Evolutionary conservation across 1,140 invertebrate species (phyloP), one percentile per base, ranked within the genome.

Genomic region (Uloborus diversus): DNA sequence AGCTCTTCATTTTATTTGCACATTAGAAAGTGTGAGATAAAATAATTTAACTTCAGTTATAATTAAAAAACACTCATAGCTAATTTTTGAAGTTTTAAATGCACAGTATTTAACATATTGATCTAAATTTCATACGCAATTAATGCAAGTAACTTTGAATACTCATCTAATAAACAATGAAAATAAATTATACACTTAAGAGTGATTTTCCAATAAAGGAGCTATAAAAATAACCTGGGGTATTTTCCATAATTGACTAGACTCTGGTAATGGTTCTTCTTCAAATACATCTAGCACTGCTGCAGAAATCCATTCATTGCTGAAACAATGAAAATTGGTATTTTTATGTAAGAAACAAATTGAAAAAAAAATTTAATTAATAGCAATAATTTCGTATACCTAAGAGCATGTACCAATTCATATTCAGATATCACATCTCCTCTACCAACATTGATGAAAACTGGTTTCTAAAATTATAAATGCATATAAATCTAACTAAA

Each of bases 231-330:
- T 73, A 42, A 80, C 88, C 85, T 90, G 81, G 81, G 88, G 86
- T 66, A 88, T 85, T 59, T 79, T 83, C 90, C 90, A 91, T 30
- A 91, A 83, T 59, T 84, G 82, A 85, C 88, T 91, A 3, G 84
- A 81, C 30, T 82, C 23, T 27, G 87, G 85, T 56, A 91, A 84
- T 33, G 91, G 91, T 85, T 91, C 90, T 61, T 83, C 81, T 62
- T 87, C 84, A 85, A 90, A 90, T 56, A 91, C 90, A 86, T 91
- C 90, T 23, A 91, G 83, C 81, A 91, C 88, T 37, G 90, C 90
- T 32, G 85, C 88, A 2, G 87, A 86, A 30, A 92, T 84, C 88
- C 88, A 90, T 23, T 86, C 85, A 68, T 87, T 64, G 4, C 79
- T 81, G 37, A 42, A 69, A 53, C 25, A 14, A 4, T 9, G 28